Evolutionary conservation across 2,797 vertebrate species (phyloP), one percentile per base, ranked within the genome.

Genomic region (Telmatherina bonti): DNA sequence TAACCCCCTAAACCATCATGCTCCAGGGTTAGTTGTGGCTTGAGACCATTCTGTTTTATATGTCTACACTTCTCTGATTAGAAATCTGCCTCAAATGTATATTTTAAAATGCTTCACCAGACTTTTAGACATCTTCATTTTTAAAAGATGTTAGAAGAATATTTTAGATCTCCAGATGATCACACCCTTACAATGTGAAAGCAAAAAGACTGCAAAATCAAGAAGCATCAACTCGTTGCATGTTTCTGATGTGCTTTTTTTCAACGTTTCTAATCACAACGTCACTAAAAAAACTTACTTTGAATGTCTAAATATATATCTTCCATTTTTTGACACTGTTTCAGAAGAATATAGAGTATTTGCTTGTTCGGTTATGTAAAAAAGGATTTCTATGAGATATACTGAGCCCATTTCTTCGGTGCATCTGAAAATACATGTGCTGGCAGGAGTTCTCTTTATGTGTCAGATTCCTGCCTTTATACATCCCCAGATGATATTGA

Each of bases 401-500:
- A 49, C 54, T 7, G 29, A 26, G 31, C 15, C 16, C 53, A 65
- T 70, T 22, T 64, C 51, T 58, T 72, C 26, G 51, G 29, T 58
- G 33, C 57, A 8, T 67, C 60, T 67, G 57, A 47, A 69, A 51
- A 65, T 63, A 31, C 55, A 62, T 61, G 22, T 55, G 64, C 64
- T 62, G 57, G 59, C 68, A 62, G 47, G 16, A 71, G 55, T 43
- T 71, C 38, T 43, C 20, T 80, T 72, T 47, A 9, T 63, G 57
- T 58, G 66, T 59, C 72, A 63, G 69, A 54, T 75, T 47, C 61
- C 67, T 71, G 55, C 58, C 54, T 78, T 68, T 79, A 51, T 66
- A 59, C 69, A 80, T 67, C 49, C 20, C 47, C 62, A 58, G 61
- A 67, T 68, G 67, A 83, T 72, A 70, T 16, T 70, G 57, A 79